Evolutionary conservation across 2,888 invertebrate species (phyloP).

Genomic region (Netelia fuscicornis): DNA sequence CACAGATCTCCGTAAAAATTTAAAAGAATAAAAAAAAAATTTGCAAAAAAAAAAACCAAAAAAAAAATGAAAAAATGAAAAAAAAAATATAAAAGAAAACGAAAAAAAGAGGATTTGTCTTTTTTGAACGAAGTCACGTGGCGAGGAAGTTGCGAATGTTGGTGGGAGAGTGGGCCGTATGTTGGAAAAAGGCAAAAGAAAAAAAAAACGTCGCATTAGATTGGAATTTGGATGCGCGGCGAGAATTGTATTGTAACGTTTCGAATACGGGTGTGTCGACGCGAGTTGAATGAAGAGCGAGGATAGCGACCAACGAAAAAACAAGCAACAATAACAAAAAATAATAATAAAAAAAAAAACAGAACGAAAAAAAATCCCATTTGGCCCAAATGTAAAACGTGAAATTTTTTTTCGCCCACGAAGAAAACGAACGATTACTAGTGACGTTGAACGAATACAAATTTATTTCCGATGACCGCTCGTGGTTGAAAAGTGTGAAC

Average conservation of each 20-base stretch:
- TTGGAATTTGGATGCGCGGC: constrained; percentile 3
- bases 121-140: constrained; percentile 21
- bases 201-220: constrained; percentile 11
- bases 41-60: constrained; percentile 5
- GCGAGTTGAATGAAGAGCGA: not conserved
- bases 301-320: not conserved
- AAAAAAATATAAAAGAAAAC: constrained; percentile 5
- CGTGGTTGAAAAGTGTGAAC: constrained; percentile 1
- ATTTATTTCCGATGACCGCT: constrained; percentile 54
- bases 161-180: not conserved
- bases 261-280: constrained; percentile 11
- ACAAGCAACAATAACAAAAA: not conserved
- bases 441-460: constrained; percentile 27
- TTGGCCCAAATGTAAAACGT: not conserved
- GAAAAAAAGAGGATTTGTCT: constrained; percentile 19
- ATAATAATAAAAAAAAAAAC: not conserved
- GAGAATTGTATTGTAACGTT: not conserved
- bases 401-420: constrained; percentile 5
- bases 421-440: not conserved
- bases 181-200: constrained; percentile 1
- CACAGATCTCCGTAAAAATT: constrained; percentile 4
- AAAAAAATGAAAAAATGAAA: constrained; percentile 1
- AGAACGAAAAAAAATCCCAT: not conserved
- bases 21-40: constrained; percentile 17
- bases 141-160: constrained; percentile 5